These are phyloP conservation scores for Matsumurasca onukii DNA, from an alignment of 1,140 invertebrate genomes.

Conservation along the genomic window DNA sequence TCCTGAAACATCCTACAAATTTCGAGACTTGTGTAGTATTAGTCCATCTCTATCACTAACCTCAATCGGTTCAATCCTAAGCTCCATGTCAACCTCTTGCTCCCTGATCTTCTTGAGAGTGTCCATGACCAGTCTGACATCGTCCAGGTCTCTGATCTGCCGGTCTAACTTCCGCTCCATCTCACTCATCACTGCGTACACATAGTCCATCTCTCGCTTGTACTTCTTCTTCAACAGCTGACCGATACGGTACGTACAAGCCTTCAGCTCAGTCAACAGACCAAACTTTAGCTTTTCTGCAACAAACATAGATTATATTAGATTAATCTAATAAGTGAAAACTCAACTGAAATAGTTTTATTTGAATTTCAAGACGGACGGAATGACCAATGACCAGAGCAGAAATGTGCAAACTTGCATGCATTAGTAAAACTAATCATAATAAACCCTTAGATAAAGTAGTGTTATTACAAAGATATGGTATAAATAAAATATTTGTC, in stretches of 20 bases:
- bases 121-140: slow-evolving; percentile 91
- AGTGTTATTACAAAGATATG: no score
- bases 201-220: slow-evolving; percentile 91
- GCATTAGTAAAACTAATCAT: no score
- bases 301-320: slow-evolving; percentile 28
- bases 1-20: no score
- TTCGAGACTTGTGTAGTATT: no score
- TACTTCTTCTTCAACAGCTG: slow-evolving; percentile 92
- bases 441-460: no score
- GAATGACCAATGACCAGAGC: neutral
- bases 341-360: neutral
- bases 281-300: slow-evolving; percentile 86
- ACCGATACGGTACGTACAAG: slow-evolving; percentile 75
- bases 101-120: slow-evolving; percentile 90
- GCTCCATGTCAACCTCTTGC: slow-evolving; percentile 94
- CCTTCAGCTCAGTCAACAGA: slow-evolving; percentile 80
- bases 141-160: slow-evolving; percentile 88
- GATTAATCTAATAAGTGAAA: no score
- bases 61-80: slow-evolving; percentile 91
- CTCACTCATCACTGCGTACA: slow-evolving; percentile 90
- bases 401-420: no score
- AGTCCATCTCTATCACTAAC: no score
- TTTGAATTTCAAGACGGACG: no score
- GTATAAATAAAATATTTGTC: no score
- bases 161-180: slow-evolving; percentile 84